Evolutionary conservation across 2,888 invertebrate species (phyloP).

Genomic region (Amphipyra berbera): DNA sequence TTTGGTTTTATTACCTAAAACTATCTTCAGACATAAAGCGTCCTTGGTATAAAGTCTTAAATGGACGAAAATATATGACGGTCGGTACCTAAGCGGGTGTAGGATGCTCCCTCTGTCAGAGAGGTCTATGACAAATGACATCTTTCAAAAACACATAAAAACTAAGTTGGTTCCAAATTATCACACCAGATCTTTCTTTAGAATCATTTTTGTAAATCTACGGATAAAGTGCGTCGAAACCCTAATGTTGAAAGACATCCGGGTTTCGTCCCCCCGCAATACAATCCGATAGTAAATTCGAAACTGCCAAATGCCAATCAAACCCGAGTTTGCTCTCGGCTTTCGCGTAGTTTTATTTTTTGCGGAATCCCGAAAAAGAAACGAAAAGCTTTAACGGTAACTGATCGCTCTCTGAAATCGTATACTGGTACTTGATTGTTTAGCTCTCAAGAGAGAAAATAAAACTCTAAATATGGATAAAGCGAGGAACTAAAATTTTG

Average conservation of each 20-base stretch:
- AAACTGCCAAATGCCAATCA: slow-evolving; percentile 58
- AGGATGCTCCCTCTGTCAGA: slow-evolving; percentile 49
- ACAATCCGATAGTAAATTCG: slow-evolving; percentile 53
- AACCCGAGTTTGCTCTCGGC: slow-evolving; percentile 41
- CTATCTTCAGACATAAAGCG: slow-evolving; percentile 37
- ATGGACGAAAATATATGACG: slow-evolving; percentile 51
- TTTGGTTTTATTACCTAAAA: slow-evolving; percentile 49
- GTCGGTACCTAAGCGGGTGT: slow-evolving; percentile 39
- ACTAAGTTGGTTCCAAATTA: slow-evolving; percentile 58
- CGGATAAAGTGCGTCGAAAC: slow-evolving; percentile 21
- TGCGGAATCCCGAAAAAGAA: slow-evolving; percentile 37
- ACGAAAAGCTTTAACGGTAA: slow-evolving; percentile 28
- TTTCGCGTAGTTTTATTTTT: slow-evolving; percentile 48
- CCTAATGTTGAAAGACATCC: slow-evolving; percentile 37
- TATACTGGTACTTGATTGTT: slow-evolving; percentile 34
- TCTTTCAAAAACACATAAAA: slow-evolving; percentile 66
- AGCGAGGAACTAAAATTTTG: slow-evolving; percentile 12
- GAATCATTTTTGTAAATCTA: slow-evolving; percentile 21
- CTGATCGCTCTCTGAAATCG: slow-evolving; percentile 42
- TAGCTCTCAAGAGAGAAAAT: slow-evolving; percentile 13
- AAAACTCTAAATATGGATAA: slow-evolving; percentile 19
- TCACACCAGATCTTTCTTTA: slow-evolving; percentile 45
- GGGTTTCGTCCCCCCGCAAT: slow-evolving; percentile 30
- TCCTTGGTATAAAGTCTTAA: slow-evolving; percentile 32
- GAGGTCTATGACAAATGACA: slow-evolving; percentile 71